These are phyloP conservation scores for Meleagris gallopavo DNA, from an alignment of 2,113 vertebrate genomes.

Conservation along the genomic window DNA sequence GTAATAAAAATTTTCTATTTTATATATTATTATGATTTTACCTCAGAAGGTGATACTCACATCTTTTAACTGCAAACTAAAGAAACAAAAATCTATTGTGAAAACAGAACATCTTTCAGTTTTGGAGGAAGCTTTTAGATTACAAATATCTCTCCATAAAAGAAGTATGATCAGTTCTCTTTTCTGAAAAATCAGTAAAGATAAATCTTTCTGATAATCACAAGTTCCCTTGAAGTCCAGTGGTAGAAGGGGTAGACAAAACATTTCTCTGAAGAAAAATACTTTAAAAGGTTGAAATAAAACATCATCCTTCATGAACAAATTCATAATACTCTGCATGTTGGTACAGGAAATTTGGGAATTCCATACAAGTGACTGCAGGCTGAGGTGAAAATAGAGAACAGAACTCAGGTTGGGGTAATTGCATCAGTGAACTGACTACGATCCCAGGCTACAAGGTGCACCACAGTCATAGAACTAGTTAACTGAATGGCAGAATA, in stretches of 20 bases:
- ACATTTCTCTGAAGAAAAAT: background rate
- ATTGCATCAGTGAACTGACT: fast-evolving
- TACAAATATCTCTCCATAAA: background rate
- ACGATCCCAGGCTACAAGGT: background rate
- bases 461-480: background rate
- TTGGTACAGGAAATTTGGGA: background rate
- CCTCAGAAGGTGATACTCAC: background rate
- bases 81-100: background rate
- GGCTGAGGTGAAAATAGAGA: background rate
- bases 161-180: background rate
- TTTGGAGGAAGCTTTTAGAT: background rate
- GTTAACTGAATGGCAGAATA: background rate
- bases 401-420: background rate
- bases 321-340: background rate
- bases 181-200: background rate
- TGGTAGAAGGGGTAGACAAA: background rate
- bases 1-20: background rate
- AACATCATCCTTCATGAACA: background rate
- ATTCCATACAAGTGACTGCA: background rate
- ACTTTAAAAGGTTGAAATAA: background rate
- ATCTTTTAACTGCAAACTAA: background rate
- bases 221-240: background rate
- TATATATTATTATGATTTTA: background rate
- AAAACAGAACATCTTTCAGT: background rate
- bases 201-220: background rate